These are phyloP conservation scores for Centropus bengalensis DNA, from an alignment of 2,113 vertebrate genomes.

Conservation along the genomic window DNA sequence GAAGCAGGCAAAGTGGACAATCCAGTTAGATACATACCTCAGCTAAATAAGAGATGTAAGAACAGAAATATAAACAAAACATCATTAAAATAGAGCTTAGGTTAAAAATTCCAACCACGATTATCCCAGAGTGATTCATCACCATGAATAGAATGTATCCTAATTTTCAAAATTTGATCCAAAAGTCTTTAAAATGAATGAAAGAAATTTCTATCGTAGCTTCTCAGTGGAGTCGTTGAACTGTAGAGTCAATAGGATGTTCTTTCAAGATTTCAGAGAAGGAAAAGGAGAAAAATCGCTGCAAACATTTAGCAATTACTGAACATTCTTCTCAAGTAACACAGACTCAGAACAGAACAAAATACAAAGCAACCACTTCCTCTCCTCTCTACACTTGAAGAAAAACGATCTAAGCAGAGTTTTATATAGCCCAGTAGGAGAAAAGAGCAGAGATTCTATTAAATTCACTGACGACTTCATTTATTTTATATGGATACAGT, in stretches of 20 bases:
- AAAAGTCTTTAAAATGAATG: background rate
- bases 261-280: background rate
- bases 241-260: background rate
- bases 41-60: background rate
- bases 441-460: background rate
- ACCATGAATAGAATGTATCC: background rate
- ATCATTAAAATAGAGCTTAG: background rate
- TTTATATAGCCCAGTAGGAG: slow-evolving; percentile 1
- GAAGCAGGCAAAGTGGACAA: background rate
- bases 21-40: background rate
- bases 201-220: background rate
- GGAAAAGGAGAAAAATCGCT: background rate
- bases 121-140: background rate
- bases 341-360: background rate
- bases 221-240: background rate
- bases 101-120: background rate
- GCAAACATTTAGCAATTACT: slow-evolving; percentile 15
- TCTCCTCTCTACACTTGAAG: background rate
- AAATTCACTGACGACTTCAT: background rate
- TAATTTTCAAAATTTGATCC: background rate
- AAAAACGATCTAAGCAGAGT: background rate
- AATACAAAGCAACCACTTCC: background rate
- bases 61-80: background rate
- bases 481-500: background rate
- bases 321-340: background rate